Evolutionary conservation across 2,797 vertebrate genomes (phyloP).

Genomic region (Parotocinclus haroldoi): DNA sequence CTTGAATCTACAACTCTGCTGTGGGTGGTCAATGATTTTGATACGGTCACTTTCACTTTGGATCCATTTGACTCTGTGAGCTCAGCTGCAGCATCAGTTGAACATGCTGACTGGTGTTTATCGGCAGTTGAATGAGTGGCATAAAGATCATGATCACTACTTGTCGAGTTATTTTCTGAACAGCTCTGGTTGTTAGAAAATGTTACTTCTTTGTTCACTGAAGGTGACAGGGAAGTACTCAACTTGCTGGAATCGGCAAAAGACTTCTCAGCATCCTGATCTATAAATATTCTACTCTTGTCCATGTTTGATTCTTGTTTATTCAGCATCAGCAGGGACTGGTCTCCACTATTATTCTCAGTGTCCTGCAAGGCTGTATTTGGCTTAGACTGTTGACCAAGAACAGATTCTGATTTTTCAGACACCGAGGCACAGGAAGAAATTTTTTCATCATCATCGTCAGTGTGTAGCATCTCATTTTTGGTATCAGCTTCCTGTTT

Average conservation of each 20-base stretch:
- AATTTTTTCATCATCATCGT: constrained; percentile 51
- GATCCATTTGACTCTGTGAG: constrained; percentile 1
- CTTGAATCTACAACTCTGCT: constrained; percentile 8
- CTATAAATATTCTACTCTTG: constrained; percentile 20
- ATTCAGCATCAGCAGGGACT: constrained; percentile 37
- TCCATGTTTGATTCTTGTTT: constrained; percentile 33
- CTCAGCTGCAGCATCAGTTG: constrained; percentile 7
- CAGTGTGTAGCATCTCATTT: constrained; percentile 58
- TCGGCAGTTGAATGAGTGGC: constrained; percentile 3
- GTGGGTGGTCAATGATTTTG: constrained; percentile 9
- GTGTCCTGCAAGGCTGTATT: constrained; percentile 63
- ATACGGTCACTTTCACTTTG: constrained; percentile 10
- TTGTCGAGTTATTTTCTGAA: constrained; percentile 25
- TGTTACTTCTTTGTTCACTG: constrained; percentile 43
- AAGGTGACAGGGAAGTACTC: constrained; percentile 25
- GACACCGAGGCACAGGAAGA: constrained; percentile 53
- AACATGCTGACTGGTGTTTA: constrained; percentile 16
- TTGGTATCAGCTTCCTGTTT: constrained; percentile 66
- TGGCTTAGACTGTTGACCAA: constrained; percentile 44
- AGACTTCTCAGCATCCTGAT: constrained; percentile 3
- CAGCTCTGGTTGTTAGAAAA: constrained; percentile 2
- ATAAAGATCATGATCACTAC: constrained; percentile 17
- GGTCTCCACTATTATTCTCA: constrained; percentile 57
- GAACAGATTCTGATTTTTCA: constrained; percentile 48
- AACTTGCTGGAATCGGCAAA: constrained; percentile 18